Evolutionary conservation across 2,888 invertebrate species (phyloP).

Genomic region (Drosophila greeni): DNA sequence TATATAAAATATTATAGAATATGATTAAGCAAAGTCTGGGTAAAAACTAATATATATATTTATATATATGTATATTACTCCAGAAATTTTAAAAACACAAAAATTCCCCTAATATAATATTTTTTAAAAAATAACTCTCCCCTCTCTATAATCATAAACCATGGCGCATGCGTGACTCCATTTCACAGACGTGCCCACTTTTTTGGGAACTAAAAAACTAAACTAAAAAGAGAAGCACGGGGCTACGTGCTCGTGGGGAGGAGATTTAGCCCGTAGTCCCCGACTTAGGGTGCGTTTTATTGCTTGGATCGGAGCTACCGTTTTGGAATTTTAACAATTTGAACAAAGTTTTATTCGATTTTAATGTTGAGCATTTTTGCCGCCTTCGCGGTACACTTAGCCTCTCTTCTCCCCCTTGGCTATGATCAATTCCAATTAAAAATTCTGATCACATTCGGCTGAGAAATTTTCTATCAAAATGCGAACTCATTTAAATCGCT

Average conservation of each 20-base stretch:
- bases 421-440: conserved; percentile 28
- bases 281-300: conserved; percentile 51
- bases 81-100: too few relatives aligned
- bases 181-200: conserved; percentile 39
- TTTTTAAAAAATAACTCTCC: not conserved
- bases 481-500: conserved; percentile 69
- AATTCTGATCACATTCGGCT: conserved; percentile 49
- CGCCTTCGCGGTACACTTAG: conserved; percentile 51
- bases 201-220: not conserved
- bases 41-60: not conserved
- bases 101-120: too few relatives aligned
- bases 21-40: too few relatives aligned
- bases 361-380: conserved; percentile 69
- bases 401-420: not conserved
- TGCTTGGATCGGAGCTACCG: conserved; percentile 38
- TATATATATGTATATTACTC: too few relatives aligned
- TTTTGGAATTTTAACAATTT: conserved; percentile 60
- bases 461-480: conserved; percentile 64
- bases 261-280: not conserved
- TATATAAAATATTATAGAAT: not conserved
- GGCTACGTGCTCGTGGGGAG: conserved; percentile 11
- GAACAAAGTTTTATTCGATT: conserved; percentile 62
- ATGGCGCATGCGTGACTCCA: conserved; percentile 48
- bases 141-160: not conserved
- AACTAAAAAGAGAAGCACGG: not conserved